These are phyloP conservation scores for Heliconius hortense DNA, from an alignment of 2,888 invertebrate species.

Conservation along the genomic window DNA sequence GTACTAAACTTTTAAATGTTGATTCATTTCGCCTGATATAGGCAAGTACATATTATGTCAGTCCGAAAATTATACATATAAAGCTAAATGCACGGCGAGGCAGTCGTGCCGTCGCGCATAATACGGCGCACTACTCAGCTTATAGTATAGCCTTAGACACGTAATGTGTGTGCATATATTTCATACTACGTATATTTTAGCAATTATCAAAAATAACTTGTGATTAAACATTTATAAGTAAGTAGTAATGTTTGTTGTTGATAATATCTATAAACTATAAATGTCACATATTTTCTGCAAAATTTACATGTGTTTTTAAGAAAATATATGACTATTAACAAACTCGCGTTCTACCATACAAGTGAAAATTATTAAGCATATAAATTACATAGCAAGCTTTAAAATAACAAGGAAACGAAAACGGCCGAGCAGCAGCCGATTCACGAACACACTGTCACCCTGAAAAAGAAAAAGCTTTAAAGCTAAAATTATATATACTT, in stretches of 20 bases:
- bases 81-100: background rate
- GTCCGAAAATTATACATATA: background rate
- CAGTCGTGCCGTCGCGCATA: background rate
- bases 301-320: background rate
- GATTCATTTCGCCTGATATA: background rate
- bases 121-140: background rate
- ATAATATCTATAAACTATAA: background rate
- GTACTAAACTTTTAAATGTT: background rate
- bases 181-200: background rate
- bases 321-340: background rate
- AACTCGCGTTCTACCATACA: background rate
- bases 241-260: background rate
- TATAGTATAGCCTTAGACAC: background rate
- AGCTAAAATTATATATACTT: conserved; percentile 72
- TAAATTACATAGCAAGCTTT: conserved; percentile 23
- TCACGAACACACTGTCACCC: conserved; percentile 14
- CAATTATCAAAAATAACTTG: background rate
- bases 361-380: conserved; percentile 13
- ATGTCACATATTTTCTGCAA: background rate
- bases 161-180: background rate
- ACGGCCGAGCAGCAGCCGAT: background rate
- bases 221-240: background rate
- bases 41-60: background rate
- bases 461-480: conserved; percentile 27
- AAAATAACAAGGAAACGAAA: background rate